phyloP scores from a whole-genome alignment of 2,888 invertebrate genomes.

The Hemithea aestivaria region DNA sequence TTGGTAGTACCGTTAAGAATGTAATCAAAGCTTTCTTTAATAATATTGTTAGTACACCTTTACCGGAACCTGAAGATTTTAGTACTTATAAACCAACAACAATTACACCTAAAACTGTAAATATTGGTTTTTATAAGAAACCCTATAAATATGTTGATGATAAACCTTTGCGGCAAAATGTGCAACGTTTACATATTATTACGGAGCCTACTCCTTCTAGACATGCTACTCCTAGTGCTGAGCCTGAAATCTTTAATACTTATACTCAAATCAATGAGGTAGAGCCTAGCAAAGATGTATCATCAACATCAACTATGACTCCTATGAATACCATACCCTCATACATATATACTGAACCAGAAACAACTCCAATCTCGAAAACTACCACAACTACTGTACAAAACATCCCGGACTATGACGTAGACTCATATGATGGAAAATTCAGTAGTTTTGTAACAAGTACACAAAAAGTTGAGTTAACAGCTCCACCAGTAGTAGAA shows the following conservation, averaged over 20 bases:
- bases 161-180: conserved; percentile 47
- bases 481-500: conserved; percentile 25
- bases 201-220: conserved; percentile 48
- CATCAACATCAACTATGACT: conserved; percentile 40
- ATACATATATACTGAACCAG: conserved; percentile 30
- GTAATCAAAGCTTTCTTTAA: conserved; percentile 63
- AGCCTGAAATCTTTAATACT: neutral
- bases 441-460: conserved; percentile 46
- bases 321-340: conserved; percentile 37
- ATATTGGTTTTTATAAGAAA: conserved; percentile 64
- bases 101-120: conserved; percentile 40
- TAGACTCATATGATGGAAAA: conserved; percentile 49
- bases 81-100: conserved; percentile 37
- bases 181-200: conserved; percentile 58
- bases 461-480: conserved; percentile 31
- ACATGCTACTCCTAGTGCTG: conserved; percentile 34
- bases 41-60: conserved; percentile 44
- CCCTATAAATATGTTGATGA: conserved; percentile 46
- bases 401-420: conserved; percentile 34
- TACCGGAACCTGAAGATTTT: conserved; percentile 29
- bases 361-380: conserved; percentile 41
- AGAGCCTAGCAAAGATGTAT: conserved; percentile 34
- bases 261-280: conserved; percentile 16
- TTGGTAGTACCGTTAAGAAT: conserved; percentile 59
- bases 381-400: conserved; percentile 39